A percentile compares a stretch with the other conserved stretches of the same genome.
Conservation (phyloP, 2,797 vertebrate species). For the Halcyon leucocephala region DNA sequence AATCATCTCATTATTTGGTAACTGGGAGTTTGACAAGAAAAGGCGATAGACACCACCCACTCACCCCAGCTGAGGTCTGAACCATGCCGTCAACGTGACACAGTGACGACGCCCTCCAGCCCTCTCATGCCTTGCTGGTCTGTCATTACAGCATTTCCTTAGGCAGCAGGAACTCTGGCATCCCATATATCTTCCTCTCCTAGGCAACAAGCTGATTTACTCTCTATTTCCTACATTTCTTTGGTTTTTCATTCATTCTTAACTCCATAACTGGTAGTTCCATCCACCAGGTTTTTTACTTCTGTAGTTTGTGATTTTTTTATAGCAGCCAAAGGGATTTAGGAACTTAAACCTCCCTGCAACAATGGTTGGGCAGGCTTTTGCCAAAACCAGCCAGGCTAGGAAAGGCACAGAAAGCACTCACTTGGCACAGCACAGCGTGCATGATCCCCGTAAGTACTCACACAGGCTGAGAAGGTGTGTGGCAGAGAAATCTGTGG, state of each 20-base stretch:
- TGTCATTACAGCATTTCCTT: not conserved
- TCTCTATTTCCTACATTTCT: not conserved
- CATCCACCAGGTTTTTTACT: not conserved
- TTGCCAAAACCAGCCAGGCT: not conserved
- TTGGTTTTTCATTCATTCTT: not conserved
- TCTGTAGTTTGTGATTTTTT: not conserved
- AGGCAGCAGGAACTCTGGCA: not conserved
- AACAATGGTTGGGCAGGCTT: not conserved
- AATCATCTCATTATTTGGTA: not conserved
- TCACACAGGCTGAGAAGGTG: not conserved
- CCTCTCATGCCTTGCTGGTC: not conserved
- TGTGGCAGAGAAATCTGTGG: not conserved
- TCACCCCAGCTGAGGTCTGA: not conserved
- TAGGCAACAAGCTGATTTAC: conserved; percentile 11
- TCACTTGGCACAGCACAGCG: not conserved
- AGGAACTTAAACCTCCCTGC: not conserved
- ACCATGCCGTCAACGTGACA: not conserved
- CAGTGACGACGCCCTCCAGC: not conserved
- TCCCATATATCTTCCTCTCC: conserved; percentile 19
- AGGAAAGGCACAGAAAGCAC: not conserved
- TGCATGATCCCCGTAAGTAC: not conserved
- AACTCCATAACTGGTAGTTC: not conserved
- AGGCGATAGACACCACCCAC: not conserved
- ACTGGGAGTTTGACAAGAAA: not conserved
- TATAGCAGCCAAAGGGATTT: not conserved